These are phyloP conservation scores for Natator depressus DNA, from an alignment of 2,113 vertebrate species.

Conservation along the genomic window DNA sequence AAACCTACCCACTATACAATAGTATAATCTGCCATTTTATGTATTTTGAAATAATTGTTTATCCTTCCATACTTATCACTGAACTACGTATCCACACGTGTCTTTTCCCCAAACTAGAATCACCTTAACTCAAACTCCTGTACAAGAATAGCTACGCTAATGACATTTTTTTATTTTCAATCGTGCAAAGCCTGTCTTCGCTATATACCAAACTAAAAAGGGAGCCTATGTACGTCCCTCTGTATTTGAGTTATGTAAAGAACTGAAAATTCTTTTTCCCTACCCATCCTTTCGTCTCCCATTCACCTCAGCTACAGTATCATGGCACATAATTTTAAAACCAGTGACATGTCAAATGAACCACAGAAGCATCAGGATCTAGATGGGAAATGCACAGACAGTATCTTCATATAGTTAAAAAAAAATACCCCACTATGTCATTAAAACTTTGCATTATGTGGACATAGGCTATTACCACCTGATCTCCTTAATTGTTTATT, in stretches of 20 bases:
- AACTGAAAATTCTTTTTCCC: not conserved
- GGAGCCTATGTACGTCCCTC: not conserved
- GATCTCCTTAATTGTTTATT: not conserved
- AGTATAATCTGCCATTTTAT: not conserved
- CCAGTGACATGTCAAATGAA: not conserved
- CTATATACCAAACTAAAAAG: not conserved
- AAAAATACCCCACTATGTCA: not conserved
- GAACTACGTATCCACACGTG: not conserved
- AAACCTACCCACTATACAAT: not conserved
- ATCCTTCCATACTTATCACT: not conserved
- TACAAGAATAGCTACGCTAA: not conserved
- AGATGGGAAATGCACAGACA: not conserved
- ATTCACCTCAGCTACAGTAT: not conserved
- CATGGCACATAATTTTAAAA: not conserved
- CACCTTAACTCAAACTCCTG: not conserved
- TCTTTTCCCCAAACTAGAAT: not conserved
- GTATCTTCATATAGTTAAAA: not conserved
- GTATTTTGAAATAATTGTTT: not conserved
- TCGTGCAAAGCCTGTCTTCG: not conserved
- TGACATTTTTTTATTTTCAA: not conserved
- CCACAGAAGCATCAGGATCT: not conserved
- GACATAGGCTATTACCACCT: not conserved
- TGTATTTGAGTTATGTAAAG: not conserved
- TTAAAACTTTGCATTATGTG: not conserved
- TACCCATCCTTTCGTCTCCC: not conserved